These are phyloP conservation scores for Pseudolaguvia tuberculata DNA, from an alignment of 2,113 vertebrate species.

Conservation along the genomic window DNA sequence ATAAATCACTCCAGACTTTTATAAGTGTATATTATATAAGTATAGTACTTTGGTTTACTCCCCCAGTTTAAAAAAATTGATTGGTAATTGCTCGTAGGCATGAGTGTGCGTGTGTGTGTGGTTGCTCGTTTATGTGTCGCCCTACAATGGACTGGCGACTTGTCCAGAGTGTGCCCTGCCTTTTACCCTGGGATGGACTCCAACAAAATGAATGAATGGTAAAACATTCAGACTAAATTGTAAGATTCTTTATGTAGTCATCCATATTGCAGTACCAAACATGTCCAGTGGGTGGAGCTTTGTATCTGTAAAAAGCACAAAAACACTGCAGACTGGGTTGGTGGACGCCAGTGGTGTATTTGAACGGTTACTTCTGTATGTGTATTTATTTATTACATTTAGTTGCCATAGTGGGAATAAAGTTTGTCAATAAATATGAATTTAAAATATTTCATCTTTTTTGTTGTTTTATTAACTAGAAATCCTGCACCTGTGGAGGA, in stretches of 20 bases:
- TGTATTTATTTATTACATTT: not conserved
- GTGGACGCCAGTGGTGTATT: not conserved
- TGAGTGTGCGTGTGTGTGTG: too few relatives aligned
- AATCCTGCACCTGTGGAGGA: slow-evolving; percentile 80
- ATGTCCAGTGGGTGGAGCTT: not conserved
- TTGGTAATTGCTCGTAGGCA: too few relatives aligned
- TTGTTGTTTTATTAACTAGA: slow-evolving; percentile 61
- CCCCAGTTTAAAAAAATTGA: too few relatives aligned
- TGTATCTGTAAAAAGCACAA: not conserved
- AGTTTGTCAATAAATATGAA: not conserved
- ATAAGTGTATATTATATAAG: too few relatives aligned
- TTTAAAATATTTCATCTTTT: not conserved
- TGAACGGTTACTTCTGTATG: not conserved
- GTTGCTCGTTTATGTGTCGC: too few relatives aligned
- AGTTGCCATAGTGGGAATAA: not conserved
- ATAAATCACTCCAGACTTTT: not conserved
- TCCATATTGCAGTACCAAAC: not conserved
- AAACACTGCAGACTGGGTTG: not conserved
- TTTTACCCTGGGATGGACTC: too few relatives aligned
- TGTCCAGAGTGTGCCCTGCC: too few relatives aligned
- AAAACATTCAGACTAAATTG: not conserved
- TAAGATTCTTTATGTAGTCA: not conserved
- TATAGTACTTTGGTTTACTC: too few relatives aligned
- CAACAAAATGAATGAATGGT: too few relatives aligned
- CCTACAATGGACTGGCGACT: too few relatives aligned